A percentile compares a stretch with the other conserved stretches of the same genome.
Evolutionary conservation across 2,113 vertebrate species (phyloP).

Genomic region (Ammodramus savannarum): DNA sequence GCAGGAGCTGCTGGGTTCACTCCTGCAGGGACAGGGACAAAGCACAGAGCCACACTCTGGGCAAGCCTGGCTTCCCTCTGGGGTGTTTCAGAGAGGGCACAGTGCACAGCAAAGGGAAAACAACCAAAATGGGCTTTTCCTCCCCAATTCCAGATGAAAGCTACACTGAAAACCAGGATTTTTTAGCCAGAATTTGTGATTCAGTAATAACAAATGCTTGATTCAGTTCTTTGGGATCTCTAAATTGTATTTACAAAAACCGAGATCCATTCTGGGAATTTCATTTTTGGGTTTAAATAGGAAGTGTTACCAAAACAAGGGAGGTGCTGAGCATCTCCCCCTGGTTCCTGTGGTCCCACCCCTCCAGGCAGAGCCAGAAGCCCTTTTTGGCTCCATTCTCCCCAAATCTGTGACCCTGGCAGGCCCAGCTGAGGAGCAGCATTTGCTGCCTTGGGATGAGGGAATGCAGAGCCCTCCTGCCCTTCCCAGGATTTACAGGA

Average conservation of each 20-base stretch:
- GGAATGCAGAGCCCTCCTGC: background rate
- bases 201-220: background rate
- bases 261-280: background rate
- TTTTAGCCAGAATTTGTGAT: background rate
- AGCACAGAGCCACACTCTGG: background rate
- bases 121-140: background rate
- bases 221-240: background rate
- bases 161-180: background rate
- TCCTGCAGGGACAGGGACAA: background rate
- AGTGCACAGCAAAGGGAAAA: background rate
- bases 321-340: background rate
- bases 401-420: background rate
- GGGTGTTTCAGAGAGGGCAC: background rate
- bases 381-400: background rate
- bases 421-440: background rate
- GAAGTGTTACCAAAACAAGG: background rate
- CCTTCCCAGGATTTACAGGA: background rate
- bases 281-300: background rate
- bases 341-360: background rate
- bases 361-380: background rate
- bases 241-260: background rate
- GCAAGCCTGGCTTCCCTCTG: background rate
- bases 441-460: background rate
- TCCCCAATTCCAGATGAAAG: background rate
- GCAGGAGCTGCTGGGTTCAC: background rate